phyloP scores from a whole-genome alignment of 2,888 invertebrate species.

The Spodoptera picta region DNA sequence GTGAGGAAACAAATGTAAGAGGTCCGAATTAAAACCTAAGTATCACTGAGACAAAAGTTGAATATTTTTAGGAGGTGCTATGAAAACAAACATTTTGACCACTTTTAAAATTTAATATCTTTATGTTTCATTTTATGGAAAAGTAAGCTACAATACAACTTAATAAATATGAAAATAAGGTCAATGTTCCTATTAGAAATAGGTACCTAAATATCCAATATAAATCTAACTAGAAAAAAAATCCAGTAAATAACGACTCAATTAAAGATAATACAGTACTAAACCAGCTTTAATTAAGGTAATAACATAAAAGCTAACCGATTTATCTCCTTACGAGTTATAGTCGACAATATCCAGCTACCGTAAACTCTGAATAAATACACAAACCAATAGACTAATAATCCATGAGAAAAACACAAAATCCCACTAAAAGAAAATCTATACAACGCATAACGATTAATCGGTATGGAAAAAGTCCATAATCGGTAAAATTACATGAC shows the following conservation, averaged over 20 bases:
- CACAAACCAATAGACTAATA: conserved; percentile 21
- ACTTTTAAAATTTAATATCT: too few species aligned
- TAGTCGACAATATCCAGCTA: conserved; percentile 27
- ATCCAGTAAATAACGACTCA: background rate
- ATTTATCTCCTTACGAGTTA: conserved; percentile 37
- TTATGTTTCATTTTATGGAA: too few species aligned
- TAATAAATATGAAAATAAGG: too few species aligned
- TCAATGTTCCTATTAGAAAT: too few species aligned
- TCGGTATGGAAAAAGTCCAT: conserved; percentile 27
- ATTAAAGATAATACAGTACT: conserved; percentile 7
- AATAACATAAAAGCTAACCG: conserved; percentile 33
- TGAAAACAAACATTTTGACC: too few species aligned
- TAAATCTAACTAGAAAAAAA: too few species aligned
- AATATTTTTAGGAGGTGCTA: too few species aligned
- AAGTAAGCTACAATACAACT: too few species aligned
- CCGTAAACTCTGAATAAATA: conserved; percentile 10
- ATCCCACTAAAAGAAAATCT: conserved; percentile 27
- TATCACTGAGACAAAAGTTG: too few species aligned
- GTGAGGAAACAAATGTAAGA: too few species aligned
- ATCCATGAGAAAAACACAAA: conserved; percentile 46
- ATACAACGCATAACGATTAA: conserved; percentile 16
- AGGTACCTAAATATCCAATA: too few species aligned
- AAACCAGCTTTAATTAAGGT: conserved; percentile 13
- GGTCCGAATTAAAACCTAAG: too few species aligned
- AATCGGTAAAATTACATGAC: conserved; percentile 34